Evolutionary conservation across 2,888 invertebrate species (phyloP).

Genomic region (Xanthorhoe designata): DNA sequence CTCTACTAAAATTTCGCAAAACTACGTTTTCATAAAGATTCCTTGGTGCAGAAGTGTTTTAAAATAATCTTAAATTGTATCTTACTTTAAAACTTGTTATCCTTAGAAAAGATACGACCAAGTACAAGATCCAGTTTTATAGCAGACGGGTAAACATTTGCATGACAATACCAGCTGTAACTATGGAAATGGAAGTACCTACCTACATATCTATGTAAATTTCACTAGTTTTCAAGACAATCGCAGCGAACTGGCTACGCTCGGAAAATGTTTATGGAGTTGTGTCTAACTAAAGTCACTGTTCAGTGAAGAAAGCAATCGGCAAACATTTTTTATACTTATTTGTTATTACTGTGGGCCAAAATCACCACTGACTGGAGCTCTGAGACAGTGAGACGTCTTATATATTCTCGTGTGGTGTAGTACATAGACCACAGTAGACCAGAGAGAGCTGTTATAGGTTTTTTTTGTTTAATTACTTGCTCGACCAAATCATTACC

Average conservation of each 20-base stretch:
- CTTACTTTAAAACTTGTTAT: neutral
- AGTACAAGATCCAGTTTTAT: neutral
- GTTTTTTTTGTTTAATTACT: too few relatives aligned
- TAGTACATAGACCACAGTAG: too few relatives aligned
- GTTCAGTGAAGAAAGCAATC: neutral
- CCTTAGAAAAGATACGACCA: neutral
- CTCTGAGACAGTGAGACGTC: too few relatives aligned
- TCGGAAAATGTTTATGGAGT: slow-evolving; percentile 7
- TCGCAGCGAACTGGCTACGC: slow-evolving; percentile 4
- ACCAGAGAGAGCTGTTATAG: too few relatives aligned
- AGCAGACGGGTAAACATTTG: slow-evolving; percentile 15
- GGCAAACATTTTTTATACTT: too few relatives aligned
- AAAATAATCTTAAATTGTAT: neutral
- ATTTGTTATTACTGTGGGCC: too few relatives aligned
- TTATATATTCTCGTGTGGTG: too few relatives aligned
- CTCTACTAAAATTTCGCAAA: too few relatives aligned
- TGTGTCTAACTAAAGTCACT: neutral
- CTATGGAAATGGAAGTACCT: slow-evolving; percentile 19
- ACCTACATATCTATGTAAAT: slow-evolving; percentile 22
- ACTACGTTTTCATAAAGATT: too few relatives aligned
- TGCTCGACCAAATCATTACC: too few relatives aligned
- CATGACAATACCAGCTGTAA: slow-evolving; percentile 21
- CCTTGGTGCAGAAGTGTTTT: neutral
- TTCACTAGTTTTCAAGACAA: slow-evolving; percentile 21
- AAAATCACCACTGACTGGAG: too few relatives aligned